Evolutionary conservation across 2,888 invertebrate species (phyloP), one percentile per base, ranked within the genome.

Genomic region (Tinea trinotella): DNA sequence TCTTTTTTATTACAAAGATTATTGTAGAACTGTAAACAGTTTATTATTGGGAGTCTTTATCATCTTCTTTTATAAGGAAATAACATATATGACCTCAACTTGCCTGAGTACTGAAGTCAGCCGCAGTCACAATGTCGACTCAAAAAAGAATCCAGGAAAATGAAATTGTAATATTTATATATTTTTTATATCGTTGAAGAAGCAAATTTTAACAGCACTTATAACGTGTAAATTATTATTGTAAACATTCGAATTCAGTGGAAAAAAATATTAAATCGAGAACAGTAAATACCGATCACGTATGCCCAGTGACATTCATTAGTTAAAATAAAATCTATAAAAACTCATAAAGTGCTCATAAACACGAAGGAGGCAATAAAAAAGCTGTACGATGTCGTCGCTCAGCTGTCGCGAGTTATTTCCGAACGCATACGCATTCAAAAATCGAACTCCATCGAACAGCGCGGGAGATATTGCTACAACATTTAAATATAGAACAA

Each of bases 341-440:
- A 77, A 81, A 76, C 79, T 77, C 76, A 80, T 82, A 82, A 82
- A 84, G 82, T 78, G 82, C 74, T 82, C 81, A 80, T 84, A 84
- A 85, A 84, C 83, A 81, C 74, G 76, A 76, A 71, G 80, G 76
- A 75, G 76, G 82, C 72, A 79, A 81, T 83, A 84, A 85, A 84
- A 82, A 84, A 78, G 70, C 66, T 66, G 60, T 71, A 70, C 73
- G 74, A 76, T 75, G 81, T 78, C 78, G 77, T 76, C 70, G 74
- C 74, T 84, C 85, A 84, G 84, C 85, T 84, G 84, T 83, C 83
- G 81, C 72, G 77, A 67, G 81, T 78, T 84, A 84, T 84, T 84
- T 84, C 73, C 70, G 80, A 81, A 78, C 81, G 68, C 24, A 52
- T 35, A 19, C 63, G 65, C 68, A 69, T 79, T 80, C 74, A 70